Base-by-base conservation (phyloP, 2,797 vertebrate genomes). In the Bradypodion ventrale region DNA sequence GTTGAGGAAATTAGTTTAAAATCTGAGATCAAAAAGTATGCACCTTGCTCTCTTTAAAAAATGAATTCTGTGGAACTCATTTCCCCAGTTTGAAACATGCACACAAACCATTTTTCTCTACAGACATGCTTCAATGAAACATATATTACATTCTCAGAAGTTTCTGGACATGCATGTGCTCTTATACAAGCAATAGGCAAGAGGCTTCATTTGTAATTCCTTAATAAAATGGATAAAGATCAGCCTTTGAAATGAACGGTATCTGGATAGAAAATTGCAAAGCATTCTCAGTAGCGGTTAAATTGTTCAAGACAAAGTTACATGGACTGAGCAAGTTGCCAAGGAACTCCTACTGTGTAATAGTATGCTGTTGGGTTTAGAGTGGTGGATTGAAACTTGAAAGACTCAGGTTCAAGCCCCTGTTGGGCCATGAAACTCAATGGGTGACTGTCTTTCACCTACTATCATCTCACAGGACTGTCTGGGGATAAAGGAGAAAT, bases 241-340 rank as follows among this genome's bases (percentile, higher is more conserved):
- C 0, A n/a, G 27, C 40, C 4, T 9, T 83, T 13, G 68, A 21
- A 5, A 21, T 25, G n/a, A 68, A 60, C 0, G 79, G 2, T 0
- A 6, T 42, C 76, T 0, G 0, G 52, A 75, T 75, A 78, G 56
- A 27, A 12, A 72, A 62, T 46, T 56, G 35, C 27, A 7, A 27
- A 3, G 10, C n/a, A 25, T 3, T 25, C 32, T 49, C 46, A 72
- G 25, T 72, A 72, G 44, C 27, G 29, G 25, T 72, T 72, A 44
- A 44, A 72, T 72, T 72, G 10, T 44, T 44, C 42, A 72, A 2
- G 25, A 42, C 27, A 21, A 21, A 25, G 27, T 70, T 70, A 6
- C 56, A 12, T 59, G 74, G 12, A 59, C 52, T 56, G n/a, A 72
- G 25, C 23, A 25, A 76, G 25, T 44, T 27, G 27, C 29, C 62